A percentile compares a stretch with the other conserved stretches of the same genome.
These are phyloP conservation scores for Mesitornis unicolor DNA, from an alignment of 2,113 vertebrate genomes.

Conservation along the genomic window DNA sequence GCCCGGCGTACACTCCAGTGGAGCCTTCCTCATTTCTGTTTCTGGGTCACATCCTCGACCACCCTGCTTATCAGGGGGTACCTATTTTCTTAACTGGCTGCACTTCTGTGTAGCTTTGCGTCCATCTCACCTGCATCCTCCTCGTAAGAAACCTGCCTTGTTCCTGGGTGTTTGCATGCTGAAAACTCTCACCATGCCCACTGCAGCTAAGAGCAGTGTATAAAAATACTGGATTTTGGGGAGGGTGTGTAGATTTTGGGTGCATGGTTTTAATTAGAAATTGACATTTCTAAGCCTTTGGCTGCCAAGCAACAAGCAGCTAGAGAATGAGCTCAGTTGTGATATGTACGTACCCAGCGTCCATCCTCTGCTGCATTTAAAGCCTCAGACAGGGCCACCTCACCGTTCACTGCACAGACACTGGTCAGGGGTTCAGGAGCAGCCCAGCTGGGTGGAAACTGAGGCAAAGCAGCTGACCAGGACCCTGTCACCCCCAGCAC, in stretches of 20 bases:
- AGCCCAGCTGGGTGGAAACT: not conserved
- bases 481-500: fast-evolving
- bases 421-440: fast-evolving
- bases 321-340: not conserved
- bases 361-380: not conserved
- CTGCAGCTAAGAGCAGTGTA: not conserved
- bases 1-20: not conserved
- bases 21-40: not conserved
- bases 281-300: constrained; percentile 62
- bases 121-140: not conserved
- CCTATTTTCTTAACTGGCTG: not conserved
- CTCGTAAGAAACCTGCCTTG: not conserved
- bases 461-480: not conserved
- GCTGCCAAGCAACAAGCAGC: constrained; percentile 65
- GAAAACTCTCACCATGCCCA: not conserved
- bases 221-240: not conserved
- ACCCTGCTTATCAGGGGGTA: not conserved
- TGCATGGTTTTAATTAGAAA: constrained; percentile 57
- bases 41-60: not conserved
- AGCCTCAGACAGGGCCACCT: not conserved
- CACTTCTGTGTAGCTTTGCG: not conserved
- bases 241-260: constrained; percentile 21
- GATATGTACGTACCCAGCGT: not conserved
- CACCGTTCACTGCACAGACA: not conserved
- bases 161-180: not conserved